Conservation (phyloP, 2,888 invertebrate genomes). For the Chirona hameri region DNA sequence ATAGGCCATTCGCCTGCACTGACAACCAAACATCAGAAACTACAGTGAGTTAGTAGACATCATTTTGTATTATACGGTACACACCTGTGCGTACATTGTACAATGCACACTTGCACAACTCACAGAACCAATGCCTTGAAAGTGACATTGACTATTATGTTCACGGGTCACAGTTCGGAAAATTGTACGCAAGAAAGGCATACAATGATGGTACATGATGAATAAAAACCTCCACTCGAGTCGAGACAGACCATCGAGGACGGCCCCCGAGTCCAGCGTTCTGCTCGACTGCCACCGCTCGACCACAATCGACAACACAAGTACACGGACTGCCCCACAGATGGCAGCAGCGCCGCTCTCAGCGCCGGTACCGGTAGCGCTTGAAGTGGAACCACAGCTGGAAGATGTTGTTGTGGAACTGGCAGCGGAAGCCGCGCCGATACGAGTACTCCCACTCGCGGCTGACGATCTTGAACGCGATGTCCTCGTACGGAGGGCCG, state of each 20-base stretch:
- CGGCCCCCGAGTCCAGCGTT: too few relatives aligned
- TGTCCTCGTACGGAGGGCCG: constrained; percentile 99
- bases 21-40: too few relatives aligned
- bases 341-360: constrained; percentile 34
- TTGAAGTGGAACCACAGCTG: constrained; percentile 99
- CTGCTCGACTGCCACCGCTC: not conserved
- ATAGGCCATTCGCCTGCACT: too few relatives aligned
- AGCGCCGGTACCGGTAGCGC: constrained; percentile 83
- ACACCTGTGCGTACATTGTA: too few relatives aligned
- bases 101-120: too few relatives aligned
- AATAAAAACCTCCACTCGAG: too few relatives aligned
- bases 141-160: too few relatives aligned
- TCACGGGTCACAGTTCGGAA: too few relatives aligned
- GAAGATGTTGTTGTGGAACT: constrained; percentile 99
- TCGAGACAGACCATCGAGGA: too few relatives aligned
- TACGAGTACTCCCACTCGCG: constrained; percentile 99
- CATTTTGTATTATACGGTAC: too few relatives aligned
- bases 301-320: not conserved
- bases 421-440: constrained; percentile 95
- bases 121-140: too few relatives aligned
- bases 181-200: not conserved
- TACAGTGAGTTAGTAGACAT: too few relatives aligned
- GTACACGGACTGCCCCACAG: not conserved
- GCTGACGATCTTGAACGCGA: constrained; percentile 97
- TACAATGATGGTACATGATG: not conserved